Percentiles rank a stretch among this genome's conserved stretches.
These are phyloP conservation scores for Melanostoma mellinum DNA, from an alignment of 2,888 invertebrate genomes.

Conservation along the genomic window DNA sequence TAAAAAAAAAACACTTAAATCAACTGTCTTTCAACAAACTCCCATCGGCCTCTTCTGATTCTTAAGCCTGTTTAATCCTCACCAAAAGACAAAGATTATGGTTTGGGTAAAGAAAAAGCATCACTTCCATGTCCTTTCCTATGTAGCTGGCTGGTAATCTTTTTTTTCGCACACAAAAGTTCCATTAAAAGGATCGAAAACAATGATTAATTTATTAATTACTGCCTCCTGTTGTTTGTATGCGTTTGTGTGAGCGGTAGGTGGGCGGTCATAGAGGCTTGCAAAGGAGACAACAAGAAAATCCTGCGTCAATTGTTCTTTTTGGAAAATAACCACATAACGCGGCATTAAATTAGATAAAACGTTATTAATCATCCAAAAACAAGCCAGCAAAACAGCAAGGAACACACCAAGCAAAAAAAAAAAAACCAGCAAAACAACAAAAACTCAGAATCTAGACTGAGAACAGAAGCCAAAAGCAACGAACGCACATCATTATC, in stretches of 20 bases:
- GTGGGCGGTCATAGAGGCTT: constrained; percentile 50
- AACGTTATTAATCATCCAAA: constrained; percentile 70
- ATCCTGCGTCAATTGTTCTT: constrained; percentile 64
- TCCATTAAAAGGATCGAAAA: constrained; percentile 62
- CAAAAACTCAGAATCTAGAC: background rate
- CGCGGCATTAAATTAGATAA: constrained; percentile 70
- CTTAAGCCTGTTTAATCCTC: no score
- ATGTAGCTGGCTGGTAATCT: background rate
- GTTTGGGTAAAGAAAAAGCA: no score
- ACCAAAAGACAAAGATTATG: no score
- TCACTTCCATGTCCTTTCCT: no score
- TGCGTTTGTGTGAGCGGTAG: constrained; percentile 19
- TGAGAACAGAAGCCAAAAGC: constrained; percentile 58
- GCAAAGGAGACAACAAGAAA: constrained; percentile 1
- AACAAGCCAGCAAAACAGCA: constrained; percentile 11
- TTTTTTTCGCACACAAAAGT: constrained; percentile 26
- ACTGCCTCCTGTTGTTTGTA: constrained; percentile 35
- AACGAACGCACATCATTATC: constrained; percentile 72
- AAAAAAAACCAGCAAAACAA: constrained; percentile 20
- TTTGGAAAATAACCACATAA: constrained; percentile 65
- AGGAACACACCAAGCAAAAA: background rate
- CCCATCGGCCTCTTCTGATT: no score
- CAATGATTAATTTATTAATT: constrained; percentile 72
- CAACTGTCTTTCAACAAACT: no score
- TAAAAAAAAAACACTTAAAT: no score